Conservation (phyloP, 2,797 vertebrate genomes). For the Myotis myotis region DNA sequence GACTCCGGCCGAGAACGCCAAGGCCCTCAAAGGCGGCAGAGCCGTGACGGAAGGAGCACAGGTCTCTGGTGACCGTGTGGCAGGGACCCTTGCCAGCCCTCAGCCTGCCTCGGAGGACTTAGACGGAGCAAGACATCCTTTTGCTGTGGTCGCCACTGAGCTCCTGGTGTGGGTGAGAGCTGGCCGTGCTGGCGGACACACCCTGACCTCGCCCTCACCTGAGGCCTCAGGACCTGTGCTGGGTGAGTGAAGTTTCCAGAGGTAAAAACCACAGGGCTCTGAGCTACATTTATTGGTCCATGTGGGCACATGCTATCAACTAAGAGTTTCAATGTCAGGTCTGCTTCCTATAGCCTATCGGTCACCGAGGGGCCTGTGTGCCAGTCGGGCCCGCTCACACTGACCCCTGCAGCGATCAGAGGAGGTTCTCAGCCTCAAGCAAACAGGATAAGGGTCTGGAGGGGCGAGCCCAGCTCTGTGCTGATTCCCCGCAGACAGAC, state of each 20-base stretch:
- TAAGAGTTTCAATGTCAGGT: background rate
- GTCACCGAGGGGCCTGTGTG: background rate
- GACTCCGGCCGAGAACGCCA: accelerated
- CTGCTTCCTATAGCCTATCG: background rate
- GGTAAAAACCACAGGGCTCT: background rate
- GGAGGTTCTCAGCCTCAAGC: background rate
- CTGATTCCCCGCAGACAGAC: accelerated
- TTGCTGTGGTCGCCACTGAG: accelerated
- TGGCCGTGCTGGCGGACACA: accelerated
- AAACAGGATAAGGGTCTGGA: too few relatives aligned
- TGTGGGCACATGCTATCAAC: background rate
- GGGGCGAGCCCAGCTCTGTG: accelerated
- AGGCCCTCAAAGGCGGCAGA: background rate
- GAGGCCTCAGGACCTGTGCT: too few relatives aligned
- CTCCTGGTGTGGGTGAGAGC: background rate
- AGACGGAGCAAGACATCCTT: background rate
- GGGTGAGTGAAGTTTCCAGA: background rate
- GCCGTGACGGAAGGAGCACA: accelerated
- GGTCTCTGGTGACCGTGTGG: background rate
- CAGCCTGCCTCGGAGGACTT: background rate
- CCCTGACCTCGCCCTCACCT: accelerated
- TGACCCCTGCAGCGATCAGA: background rate
- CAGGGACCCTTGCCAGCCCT: accelerated
- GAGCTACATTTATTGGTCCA: background rate
- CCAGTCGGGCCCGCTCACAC: background rate